Conservation (phyloP, 2,888 invertebrate genomes). For the Sericinus montela region DNA sequence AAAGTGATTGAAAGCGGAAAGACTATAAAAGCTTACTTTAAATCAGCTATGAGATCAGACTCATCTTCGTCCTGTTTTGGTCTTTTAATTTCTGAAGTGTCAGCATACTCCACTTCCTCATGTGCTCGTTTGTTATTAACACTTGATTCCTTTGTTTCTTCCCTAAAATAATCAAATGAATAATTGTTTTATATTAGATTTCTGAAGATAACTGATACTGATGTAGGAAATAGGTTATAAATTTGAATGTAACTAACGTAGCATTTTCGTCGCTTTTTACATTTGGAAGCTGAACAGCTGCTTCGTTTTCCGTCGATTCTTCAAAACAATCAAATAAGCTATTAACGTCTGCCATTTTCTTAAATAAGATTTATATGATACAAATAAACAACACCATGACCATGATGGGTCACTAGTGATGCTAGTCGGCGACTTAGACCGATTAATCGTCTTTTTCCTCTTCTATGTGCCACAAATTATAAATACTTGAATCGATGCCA, state of each 20-base stretch:
- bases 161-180: constrained; percentile 12
- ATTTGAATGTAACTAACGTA: constrained; percentile 39
- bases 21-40: constrained; percentile 62
- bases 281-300: constrained; percentile 47
- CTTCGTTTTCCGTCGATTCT: constrained; percentile 42
- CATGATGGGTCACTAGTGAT: too few species aligned
- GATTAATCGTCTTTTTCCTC: too few species aligned
- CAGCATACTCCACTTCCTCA: constrained; percentile 54
- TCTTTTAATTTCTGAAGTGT: constrained; percentile 46
- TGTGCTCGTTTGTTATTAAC: constrained; percentile 51
- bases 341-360: constrained; percentile 52
- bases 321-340: constrained; percentile 69
- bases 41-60: constrained; percentile 49
- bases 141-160: constrained; percentile 32
- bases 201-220: not conserved
- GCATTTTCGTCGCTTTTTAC: constrained; percentile 35
- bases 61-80: constrained; percentile 50
- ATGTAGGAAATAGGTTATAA: constrained; percentile 39
- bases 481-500: too few species aligned
- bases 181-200: not conserved
- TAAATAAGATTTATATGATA: not conserved
- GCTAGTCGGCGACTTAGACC: too few species aligned
- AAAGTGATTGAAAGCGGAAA: too few species aligned
- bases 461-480: too few species aligned
- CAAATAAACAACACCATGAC: too few species aligned